Conservation (phyloP, 2,797 vertebrate genomes). For the Propithecus deckenii region DNA sequence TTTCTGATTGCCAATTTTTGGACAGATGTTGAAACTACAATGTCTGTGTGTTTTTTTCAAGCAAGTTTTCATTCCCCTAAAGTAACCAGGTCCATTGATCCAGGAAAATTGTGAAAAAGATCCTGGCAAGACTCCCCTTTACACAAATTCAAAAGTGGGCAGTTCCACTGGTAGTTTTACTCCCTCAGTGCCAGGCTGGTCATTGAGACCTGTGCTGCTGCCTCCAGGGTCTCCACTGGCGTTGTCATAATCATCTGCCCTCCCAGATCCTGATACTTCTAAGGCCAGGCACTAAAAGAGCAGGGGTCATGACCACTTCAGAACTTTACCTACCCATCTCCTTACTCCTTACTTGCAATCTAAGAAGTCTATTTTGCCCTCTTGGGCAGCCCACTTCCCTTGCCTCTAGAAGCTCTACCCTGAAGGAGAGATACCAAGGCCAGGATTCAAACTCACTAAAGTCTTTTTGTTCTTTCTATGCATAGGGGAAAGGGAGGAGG, state of each 20-base stretch:
- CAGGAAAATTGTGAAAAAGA: neutral
- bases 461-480: neutral
- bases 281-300: neutral
- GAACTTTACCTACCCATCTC: neutral
- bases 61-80: conserved; percentile 19
- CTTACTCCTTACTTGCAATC: neutral
- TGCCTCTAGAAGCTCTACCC: neutral
- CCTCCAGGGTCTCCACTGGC: neutral
- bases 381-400: rapidly evolving
- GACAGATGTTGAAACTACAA: neutral
- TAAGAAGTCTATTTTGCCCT: neutral
- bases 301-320: neutral
- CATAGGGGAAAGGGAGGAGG: neutral
- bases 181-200: neutral
- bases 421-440: neutral
- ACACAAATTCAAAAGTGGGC: neutral
- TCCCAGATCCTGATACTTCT: neutral
- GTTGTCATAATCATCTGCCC: neutral
- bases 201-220: neutral
- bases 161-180: neutral
- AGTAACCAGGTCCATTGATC: neutral
- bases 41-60: conserved; percentile 3
- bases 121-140: neutral
- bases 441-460: neutral
- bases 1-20: neutral